Evolutionary conservation across 2,888 invertebrate genomes (phyloP).

Genomic region (Cryptocephalus moraei): DNA sequence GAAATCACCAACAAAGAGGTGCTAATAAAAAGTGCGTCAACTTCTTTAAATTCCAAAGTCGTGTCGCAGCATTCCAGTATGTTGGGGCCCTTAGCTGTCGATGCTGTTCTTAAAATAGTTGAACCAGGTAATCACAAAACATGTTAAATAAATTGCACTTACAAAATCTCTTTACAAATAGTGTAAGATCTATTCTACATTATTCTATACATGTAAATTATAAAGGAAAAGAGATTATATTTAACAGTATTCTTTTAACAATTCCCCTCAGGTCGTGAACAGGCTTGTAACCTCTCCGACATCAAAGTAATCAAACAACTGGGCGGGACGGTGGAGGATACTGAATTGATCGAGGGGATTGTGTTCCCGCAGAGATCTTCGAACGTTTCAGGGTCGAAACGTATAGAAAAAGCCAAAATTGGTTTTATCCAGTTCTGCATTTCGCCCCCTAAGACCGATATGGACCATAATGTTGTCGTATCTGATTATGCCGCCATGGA

Average conservation of each 20-base stretch:
- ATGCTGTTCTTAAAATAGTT: slow-evolving; percentile 84
- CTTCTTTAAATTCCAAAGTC: slow-evolving; percentile 96
- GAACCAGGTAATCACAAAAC: slow-evolving; percentile 41
- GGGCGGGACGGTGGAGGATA: slow-evolving; percentile 96
- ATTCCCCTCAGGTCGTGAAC: slow-evolving; percentile 40
- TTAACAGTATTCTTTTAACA: too few relatives aligned
- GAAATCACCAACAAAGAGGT: slow-evolving; percentile 79
- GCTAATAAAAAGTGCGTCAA: slow-evolving; percentile 90
- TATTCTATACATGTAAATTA: too few relatives aligned
- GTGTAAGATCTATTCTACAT: too few relatives aligned
- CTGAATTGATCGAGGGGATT: slow-evolving; percentile 90
- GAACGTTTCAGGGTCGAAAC: slow-evolving; percentile 84
- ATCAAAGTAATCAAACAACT: slow-evolving; percentile 95
- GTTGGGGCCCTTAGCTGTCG: slow-evolving; percentile 93
- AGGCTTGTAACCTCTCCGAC: slow-evolving; percentile 81
- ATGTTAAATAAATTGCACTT: too few relatives aligned
- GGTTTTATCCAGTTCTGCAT: slow-evolving; percentile 99
- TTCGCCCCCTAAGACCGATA: slow-evolving; percentile 99
- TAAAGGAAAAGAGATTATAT: too few relatives aligned
- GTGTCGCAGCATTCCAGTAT: slow-evolving; percentile 96
- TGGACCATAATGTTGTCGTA: slow-evolving; percentile 93
- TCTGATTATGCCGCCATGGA: slow-evolving; percentile 99
- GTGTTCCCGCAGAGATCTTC: slow-evolving; percentile 84
- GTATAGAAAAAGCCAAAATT: slow-evolving; percentile 95
- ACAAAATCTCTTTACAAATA: too few relatives aligned